Evolutionary conservation across 1,140 invertebrate species (phyloP).

Genomic region (Drosophila orena): DNA sequence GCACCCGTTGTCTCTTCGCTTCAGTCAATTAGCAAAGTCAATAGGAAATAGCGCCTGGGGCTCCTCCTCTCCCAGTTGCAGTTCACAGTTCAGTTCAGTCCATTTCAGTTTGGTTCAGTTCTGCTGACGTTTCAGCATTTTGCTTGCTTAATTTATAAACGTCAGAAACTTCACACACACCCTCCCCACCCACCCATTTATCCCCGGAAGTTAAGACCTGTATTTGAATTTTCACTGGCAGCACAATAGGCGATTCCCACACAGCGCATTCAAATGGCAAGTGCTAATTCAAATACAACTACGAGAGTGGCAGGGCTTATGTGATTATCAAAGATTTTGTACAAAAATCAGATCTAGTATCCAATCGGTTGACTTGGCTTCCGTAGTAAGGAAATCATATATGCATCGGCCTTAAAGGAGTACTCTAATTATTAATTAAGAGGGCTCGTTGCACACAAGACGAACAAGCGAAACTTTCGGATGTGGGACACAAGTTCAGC

Average conservation of each 20-base stretch:
- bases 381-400: neutral
- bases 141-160: conserved; percentile 79
- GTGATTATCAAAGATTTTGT: conserved; percentile 29
- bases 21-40: conserved; percentile 80
- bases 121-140: conserved; percentile 63
- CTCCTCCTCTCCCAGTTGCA: neutral
- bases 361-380: conserved; percentile 1
- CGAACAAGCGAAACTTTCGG: conserved; percentile 46
- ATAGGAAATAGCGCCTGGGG: conserved; percentile 51
- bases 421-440: conserved; percentile 50
- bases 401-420: conserved; percentile 4
- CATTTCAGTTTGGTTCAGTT: conserved; percentile 16
- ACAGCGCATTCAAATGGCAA: conserved; percentile 19
- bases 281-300: conserved; percentile 32
- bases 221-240: conserved; percentile 33
- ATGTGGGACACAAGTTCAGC: conserved; percentile 39
- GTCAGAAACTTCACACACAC: conserved; percentile 55
- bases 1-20: conserved; percentile 15
- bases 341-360: conserved; percentile 15
- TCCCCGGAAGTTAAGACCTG: conserved; percentile 19
- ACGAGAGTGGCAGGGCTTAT: conserved; percentile 13
- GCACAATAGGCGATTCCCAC: conserved; percentile 17
- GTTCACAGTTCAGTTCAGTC: conserved; percentile 2
- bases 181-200: conserved; percentile 1
- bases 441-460: conserved; percentile 26